These are phyloP conservation scores for Sphaerolaimus hirsutus DNA, from an alignment of 2,888 invertebrate species.

Conservation along the genomic window DNA sequence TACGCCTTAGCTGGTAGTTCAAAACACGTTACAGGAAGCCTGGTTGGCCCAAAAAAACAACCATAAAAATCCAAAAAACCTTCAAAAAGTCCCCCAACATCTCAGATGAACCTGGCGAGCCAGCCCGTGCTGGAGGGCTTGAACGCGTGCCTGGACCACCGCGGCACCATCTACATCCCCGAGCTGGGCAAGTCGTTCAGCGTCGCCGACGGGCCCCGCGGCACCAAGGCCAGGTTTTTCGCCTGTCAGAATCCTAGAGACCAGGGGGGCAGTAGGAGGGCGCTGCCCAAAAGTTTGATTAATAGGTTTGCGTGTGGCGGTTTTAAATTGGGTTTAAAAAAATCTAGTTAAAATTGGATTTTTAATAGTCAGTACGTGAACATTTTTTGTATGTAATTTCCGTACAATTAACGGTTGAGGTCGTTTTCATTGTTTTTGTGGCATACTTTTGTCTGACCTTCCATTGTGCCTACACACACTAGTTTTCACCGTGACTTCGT, in stretches of 20 bases:
- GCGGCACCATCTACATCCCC: conserved; percentile 79
- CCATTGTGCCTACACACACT: no score
- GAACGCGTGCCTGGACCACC: conserved; percentile 90
- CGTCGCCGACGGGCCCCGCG: conserved; percentile 10
- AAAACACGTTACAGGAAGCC: background rate
- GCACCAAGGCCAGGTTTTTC: conserved; percentile 61
- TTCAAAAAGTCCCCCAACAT: background rate
- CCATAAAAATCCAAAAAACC: no score
- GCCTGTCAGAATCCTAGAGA: conserved; percentile 88
- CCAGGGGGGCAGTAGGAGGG: conserved; percentile 83
- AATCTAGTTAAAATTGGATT: no score
- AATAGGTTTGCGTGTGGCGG: no score
- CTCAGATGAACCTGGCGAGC: conserved; percentile 66
- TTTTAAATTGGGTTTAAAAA: no score
- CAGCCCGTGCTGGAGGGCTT: conserved; percentile 93
- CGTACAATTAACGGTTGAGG: no score
- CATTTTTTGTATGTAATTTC: no score
- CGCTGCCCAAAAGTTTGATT: conserved; percentile 79
- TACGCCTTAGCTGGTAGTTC: background rate
- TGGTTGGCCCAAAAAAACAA: background rate
- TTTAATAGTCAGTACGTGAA: no score
- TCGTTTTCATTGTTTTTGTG: no score
- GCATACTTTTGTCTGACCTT: no score
- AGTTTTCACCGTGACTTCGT: no score
- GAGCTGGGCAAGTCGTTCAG: conserved; percentile 49